These are phyloP conservation scores for Ceramica pisi DNA, from an alignment of 2,888 invertebrate species.

Conservation along the genomic window DNA sequence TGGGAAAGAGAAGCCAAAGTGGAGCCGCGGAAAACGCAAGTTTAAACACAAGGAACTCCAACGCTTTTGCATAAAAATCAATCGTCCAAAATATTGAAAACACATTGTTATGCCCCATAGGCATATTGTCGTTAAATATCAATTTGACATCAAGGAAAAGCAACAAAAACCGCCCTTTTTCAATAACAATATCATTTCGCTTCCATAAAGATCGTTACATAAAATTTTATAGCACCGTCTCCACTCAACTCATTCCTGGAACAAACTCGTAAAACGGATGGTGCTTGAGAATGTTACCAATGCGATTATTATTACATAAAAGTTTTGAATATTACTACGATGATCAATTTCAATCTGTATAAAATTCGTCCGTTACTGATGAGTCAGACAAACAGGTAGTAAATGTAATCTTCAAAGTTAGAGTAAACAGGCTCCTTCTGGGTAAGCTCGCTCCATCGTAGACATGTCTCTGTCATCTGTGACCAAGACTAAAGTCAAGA, in stretches of 20 bases:
- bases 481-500: no score
- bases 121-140: constrained; percentile 38
- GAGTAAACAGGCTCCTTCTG: no score
- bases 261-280: constrained; percentile 8
- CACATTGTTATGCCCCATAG: constrained; percentile 8
- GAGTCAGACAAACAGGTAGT: no score
- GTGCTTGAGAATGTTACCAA: neutral
- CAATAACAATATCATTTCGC: constrained; percentile 55
- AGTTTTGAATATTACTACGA: neutral
- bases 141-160: constrained; percentile 27
- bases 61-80: constrained; percentile 1
- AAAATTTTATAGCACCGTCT: constrained; percentile 39
- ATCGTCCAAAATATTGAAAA: constrained; percentile 11
- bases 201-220: constrained; percentile 43
- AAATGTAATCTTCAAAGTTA: no score
- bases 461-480: no score
- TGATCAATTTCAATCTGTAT: no score
- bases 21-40: no score
- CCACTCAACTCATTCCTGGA: constrained; percentile 13
- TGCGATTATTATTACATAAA: neutral
- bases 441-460: no score
- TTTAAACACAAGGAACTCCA: neutral
- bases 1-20: no score
- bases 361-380: no score
- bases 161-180: constrained; percentile 26